Conservation (phyloP, 1,140 invertebrate genomes). For the Orchestia grillus region DNA sequence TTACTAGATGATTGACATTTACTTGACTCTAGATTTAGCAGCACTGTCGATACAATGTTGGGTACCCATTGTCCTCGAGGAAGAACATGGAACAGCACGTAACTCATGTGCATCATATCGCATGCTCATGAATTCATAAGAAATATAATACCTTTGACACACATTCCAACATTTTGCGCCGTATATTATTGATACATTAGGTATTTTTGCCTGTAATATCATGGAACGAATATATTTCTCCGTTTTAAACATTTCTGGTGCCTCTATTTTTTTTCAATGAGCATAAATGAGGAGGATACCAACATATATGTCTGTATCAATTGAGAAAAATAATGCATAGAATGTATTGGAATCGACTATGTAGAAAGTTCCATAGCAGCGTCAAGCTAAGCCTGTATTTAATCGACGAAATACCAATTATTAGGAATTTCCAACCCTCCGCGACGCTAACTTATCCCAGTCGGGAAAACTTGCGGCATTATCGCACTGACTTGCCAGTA, state of each 20-base stretch:
- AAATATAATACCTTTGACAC: no score
- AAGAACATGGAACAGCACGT: no score
- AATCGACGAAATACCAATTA: background rate
- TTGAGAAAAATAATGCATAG: background rate
- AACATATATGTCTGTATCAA: background rate
- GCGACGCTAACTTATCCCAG: background rate
- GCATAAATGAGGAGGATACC: background rate
- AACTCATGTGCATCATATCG: no score
- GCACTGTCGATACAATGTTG: no score
- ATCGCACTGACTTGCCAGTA: background rate
- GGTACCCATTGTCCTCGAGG: no score
- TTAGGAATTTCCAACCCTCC: background rate
- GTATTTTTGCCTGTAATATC: background rate
- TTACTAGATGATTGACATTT: no score
- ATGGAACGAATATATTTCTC: background rate
- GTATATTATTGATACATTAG: no score
- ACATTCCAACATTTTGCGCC: no score
- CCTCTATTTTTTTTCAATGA: background rate
- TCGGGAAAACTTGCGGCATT: background rate
- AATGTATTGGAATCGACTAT: background rate
- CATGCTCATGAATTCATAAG: no score
- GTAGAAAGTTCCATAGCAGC: background rate
- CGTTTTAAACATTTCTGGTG: background rate
- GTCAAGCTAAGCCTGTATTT: background rate
- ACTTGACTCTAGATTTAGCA: no score